Base-by-base conservation (phyloP, 1,140 invertebrate species). In the Sminthurides bifidus region DNA sequence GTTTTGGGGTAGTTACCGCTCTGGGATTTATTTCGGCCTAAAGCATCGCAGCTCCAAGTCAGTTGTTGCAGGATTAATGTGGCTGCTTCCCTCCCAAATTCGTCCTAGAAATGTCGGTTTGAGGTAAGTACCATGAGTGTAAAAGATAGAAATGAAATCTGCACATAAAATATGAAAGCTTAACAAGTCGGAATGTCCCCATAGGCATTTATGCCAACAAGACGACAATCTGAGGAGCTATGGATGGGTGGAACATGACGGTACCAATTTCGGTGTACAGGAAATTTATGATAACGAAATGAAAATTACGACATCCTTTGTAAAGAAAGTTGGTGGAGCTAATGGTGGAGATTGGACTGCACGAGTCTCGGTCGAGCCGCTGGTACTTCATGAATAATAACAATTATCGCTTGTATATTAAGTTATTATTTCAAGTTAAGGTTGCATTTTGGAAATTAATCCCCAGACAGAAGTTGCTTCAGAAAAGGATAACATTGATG, bases 291-390 rank as follows among this genome's bases (percentile, higher is more conserved):
- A 98, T 68, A 77, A 79, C 14, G 78, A 81, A 8, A 81, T 86
- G 53, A 75, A 77, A 29, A 69, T 98, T 2, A 80, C 77, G 59
- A 96, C 92, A 0, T 84, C 85, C 2, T 98, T 94, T 73, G 79
- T 98, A 0, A 96, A 95, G 71, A 78, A 78, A 54, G 71, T 76
- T 0, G 85, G 84, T 0, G 87, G 85, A 8, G 71, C 74, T 33
- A 78, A 87, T 68, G 90, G 90, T 3, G 90, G 91, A 0, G 91
- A 96, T 67, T 98, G 92, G 92, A 89, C 90, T 2, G 84, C 85
- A 1, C 77, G 85, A 61, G 83, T 97, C 43, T 76, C 77, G 55
- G 81, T 88, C 0, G 76, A 79, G 30, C 54, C 62, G 19, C 17
- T 57, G 43, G 57, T 63, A 55, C 14, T 29, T 23, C 35, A 45